Base-by-base conservation (phyloP, 2,888 invertebrate genomes). In the Metallyticus violacea region DNA sequence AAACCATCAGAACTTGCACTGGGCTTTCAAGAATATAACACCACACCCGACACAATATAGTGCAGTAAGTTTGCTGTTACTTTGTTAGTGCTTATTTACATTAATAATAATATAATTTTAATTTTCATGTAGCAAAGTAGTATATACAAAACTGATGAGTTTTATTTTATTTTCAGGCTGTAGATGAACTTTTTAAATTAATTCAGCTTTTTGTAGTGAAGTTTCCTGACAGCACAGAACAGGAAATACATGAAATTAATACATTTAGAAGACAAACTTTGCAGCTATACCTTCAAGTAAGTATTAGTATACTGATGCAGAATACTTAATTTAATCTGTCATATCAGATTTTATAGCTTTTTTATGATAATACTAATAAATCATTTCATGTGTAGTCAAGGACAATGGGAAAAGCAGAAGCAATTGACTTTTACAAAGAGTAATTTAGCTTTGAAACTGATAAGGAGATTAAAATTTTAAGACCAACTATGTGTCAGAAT, bases 1-100 rank as follows among this genome's bases (percentile, higher is more conserved):
- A 0, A 96, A 96, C 89, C 98, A 99, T 92, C 98, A 98, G 92
- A 99, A 99, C 93, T 95, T 99, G 79, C 97, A 97, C 91, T 99
- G 98, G 98, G 98, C 98, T 29, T 98, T 98, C 92, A 96, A 98
- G 90, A 98, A 98, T 92, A 98, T 99, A 89, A 97, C 98, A 62
- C 98, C 98, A n/a, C 98, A 98, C 92, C 97, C 98, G 6, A 97
- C 97, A 27, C 96, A 98, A 90, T 99, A 99, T 93, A 96, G 97
- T 26, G 95, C 95, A 88, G 95, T 94, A 91, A 92, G 91, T 90
- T n/a, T 2, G 26, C 15, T 30, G 26, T 27, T 77, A 6, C 3
- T 78, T 78, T n/a, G 9, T 28, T 29, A 25, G n/a, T 28, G 9
- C 15, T 28, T 81, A 29, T 9, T 2, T 76, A 1, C n/a, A 22